A percentile compares a stretch with the other conserved stretches of the same genome.
These are phyloP conservation scores for Cassiopea andromeda DNA, from an alignment of 30 jellyfish, hydroid and myxozoan species.

Conservation along the genomic window DNA sequence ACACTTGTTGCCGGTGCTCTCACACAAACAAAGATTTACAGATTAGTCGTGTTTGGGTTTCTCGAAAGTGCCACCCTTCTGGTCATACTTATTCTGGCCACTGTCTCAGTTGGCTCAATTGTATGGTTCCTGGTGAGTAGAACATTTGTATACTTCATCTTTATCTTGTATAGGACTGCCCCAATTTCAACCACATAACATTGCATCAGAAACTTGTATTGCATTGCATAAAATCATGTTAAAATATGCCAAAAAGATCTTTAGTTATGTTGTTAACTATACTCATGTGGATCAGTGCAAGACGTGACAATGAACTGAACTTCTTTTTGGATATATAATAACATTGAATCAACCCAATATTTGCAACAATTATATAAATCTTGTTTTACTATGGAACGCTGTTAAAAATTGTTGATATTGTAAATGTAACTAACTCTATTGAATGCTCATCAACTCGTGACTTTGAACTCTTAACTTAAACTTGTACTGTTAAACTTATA, in stretches of 20 bases:
- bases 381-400: too few species aligned
- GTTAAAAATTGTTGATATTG: too few species aligned
- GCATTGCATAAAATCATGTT: not conserved
- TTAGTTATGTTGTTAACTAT: too few species aligned
- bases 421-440: too few species aligned
- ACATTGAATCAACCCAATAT: too few species aligned
- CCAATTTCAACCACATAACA: not conserved
- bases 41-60: conserved; percentile 54
- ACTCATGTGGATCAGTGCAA: too few species aligned
- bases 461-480: too few species aligned
- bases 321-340: too few species aligned
- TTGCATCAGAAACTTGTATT: not conserved
- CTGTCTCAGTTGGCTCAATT: not conserved
- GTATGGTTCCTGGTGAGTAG: conserved; percentile 61
- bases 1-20: conserved; percentile 13
- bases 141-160: not conserved
- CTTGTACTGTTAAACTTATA: too few species aligned
- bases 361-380: too few species aligned
- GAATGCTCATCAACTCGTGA: too few species aligned
- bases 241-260: not conserved
- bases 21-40: conserved; percentile 35
- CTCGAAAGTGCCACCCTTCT: conserved; percentile 34
- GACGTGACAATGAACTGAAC: too few species aligned
- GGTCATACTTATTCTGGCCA: not conserved
- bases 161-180: not conserved